A percentile compares a stretch with the other conserved stretches of the same genome.
Evolutionary conservation across 2,113 vertebrate species (phyloP).

Genomic region (Gopherus flavomarginatus): DNA sequence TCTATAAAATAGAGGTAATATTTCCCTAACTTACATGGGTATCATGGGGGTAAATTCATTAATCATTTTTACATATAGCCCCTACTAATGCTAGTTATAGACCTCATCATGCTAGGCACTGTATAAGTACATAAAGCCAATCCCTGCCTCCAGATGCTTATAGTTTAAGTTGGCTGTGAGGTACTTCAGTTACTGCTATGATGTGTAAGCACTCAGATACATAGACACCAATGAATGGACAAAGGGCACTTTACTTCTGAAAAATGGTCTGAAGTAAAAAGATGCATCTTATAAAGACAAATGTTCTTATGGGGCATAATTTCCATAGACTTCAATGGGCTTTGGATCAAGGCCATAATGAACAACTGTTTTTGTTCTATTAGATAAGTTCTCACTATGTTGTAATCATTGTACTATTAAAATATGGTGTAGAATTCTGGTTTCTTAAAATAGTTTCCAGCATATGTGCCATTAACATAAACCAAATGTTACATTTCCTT

Average conservation of each 20-base stretch:
- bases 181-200: neutral
- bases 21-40: fast-evolving
- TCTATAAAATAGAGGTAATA: neutral
- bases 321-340: neutral
- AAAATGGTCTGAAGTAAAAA: neutral
- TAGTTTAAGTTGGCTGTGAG: fast-evolving
- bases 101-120: fast-evolving
- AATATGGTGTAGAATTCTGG: neutral
- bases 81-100: neutral
- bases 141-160: neutral
- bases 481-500: neutral
- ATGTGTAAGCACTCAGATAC: neutral
- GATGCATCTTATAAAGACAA: neutral
- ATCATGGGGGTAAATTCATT: fast-evolving
- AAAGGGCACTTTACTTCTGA: neutral
- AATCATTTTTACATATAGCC: neutral
- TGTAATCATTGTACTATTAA: neutral
- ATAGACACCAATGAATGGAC: fast-evolving
- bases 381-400: neutral
- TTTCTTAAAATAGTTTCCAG: neutral
- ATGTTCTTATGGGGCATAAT: neutral
- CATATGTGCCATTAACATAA: neutral
- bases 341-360: constrained; percentile 16
- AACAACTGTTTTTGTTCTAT: neutral
- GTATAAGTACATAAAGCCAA: neutral